Percentiles rank a stretch among this genome's conserved stretches.
Conservation (phyloP, 2,888 invertebrate genomes). For the Cantharis rufa region DNA sequence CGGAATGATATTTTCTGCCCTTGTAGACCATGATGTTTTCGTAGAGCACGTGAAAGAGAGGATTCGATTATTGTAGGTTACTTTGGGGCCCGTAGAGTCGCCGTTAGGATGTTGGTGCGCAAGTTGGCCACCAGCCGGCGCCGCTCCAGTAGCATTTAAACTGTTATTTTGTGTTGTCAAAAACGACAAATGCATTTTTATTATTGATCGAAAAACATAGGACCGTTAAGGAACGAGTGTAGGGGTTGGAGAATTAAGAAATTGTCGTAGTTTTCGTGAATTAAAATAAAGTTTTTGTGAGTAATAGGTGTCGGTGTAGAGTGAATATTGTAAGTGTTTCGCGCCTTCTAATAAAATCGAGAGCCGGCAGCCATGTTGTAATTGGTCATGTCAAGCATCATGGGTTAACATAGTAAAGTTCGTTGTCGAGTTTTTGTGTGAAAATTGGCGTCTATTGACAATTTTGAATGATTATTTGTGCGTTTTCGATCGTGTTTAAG, state of each 20-base stretch:
- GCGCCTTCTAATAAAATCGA: conserved; percentile 53
- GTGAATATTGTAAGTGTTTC: conserved; percentile 42
- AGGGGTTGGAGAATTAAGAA: conserved; percentile 7
- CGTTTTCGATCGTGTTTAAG: conserved; percentile 42
- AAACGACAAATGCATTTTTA: conserved; percentile 51
- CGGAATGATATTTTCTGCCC: conserved; percentile 78
- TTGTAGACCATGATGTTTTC: conserved; percentile 70
- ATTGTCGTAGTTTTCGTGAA: not conserved
- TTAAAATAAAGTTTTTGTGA: conserved; percentile 1
- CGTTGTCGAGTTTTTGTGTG: conserved; percentile 42
- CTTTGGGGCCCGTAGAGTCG: not conserved
- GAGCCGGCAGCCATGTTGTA: conserved; percentile 59
- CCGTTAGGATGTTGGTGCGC: not conserved
- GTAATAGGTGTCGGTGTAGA: conserved; percentile 16
- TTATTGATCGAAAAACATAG: conserved; percentile 35
- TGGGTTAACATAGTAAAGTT: conserved; percentile 54
- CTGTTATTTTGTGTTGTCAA: conserved; percentile 55
- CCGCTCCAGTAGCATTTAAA: conserved; percentile 46
- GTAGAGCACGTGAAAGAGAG: not conserved
- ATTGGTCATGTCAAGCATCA: conserved; percentile 56
- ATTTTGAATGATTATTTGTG: conserved; percentile 26
- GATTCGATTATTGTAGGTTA: not conserved
- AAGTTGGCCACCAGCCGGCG: conserved; percentile 42
- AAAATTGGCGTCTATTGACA: conserved; percentile 31
- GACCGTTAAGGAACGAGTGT: conserved; percentile 10